Evolutionary conservation across 2,113 vertebrate genomes (phyloP), one percentile per base, ranked within the genome.

Genomic region (Burhinus bistriatus): DNA sequence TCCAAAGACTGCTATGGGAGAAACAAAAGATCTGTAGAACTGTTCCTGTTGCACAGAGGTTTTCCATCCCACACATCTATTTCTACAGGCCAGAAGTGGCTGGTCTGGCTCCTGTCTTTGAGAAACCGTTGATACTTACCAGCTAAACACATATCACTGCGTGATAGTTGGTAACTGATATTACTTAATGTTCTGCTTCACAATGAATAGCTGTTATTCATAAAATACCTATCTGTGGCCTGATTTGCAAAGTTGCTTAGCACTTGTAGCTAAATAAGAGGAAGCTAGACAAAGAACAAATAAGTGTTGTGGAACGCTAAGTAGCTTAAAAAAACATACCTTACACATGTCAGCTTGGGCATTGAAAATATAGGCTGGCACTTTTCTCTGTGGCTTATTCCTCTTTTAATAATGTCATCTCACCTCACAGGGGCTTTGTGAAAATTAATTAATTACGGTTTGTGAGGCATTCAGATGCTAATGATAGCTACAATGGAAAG

Each of bases 371-470:
- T 44, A 96, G 94, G 90, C 94, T 97, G 83, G 92, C 83, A 95
- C 69, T 97, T 95, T 93, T 87, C 94, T 97, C 92, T 64, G 92
- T 91, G 94, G 92, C 92, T 95, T 93, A 95, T 69, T 95, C 77
- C 88, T 89, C 86, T 83, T 89, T 93, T 93, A 95, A 96, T 97
- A 96, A 97, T 95, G 96, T 94, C 93, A 95, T 95, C 95, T 96
- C 94, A 97, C 92, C 94, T 97, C 89, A 95, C 92, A 96, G 94
- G 83, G 91, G 92, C 87, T 95, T 95, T 97, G 96, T 95, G 97
- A 95, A 97, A 97, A 97, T 97, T 95, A 97, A 97, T 97, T 97
- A 92, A 97, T 97, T 97, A 96, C 72, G 19, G 94, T 97, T 97
- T 97, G 90, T 79, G 90, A 95, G 86, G 94, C 83, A 96, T 95